A percentile compares a stretch with the other conserved stretches of the same genome.
Conservation (phyloP, 2,888 invertebrate genomes). For the Chrysina gloriosa region DNA sequence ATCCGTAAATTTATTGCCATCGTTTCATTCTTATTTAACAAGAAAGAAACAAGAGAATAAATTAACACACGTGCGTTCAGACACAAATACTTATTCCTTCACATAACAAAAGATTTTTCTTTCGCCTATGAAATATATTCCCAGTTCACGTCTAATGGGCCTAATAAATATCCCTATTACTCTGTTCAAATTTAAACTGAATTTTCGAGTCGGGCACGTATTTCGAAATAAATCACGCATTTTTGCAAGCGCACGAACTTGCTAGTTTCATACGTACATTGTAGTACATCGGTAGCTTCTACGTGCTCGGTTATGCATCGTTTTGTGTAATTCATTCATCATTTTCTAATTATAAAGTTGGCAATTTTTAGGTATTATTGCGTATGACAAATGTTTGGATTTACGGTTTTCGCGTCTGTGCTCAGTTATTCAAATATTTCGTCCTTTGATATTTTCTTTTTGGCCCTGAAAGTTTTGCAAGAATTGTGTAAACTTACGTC, state of each 20-base stretch:
- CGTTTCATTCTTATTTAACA: not conserved
- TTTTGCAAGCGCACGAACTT: too few relatives aligned
- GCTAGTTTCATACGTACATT: not conserved
- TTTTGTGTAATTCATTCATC: slow-evolving; percentile 1
- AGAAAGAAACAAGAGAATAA: slow-evolving; percentile 17
- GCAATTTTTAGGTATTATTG: not conserved
- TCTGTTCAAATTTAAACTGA: not conserved
- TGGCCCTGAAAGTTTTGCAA: too few relatives aligned
- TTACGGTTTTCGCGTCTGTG: too few relatives aligned
- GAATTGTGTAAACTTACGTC: too few relatives aligned
- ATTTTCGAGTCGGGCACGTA: not conserved
- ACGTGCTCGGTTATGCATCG: not conserved
- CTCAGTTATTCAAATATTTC: too few relatives aligned
- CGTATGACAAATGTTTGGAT: too few relatives aligned
- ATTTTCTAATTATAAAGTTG: not conserved
- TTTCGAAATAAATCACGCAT: not conserved
- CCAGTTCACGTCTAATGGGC: not conserved
- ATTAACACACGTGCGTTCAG: not conserved
- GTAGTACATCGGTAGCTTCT: not conserved
- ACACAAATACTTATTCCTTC: not conserved
- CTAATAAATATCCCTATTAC: not conserved
- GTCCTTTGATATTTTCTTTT: too few relatives aligned
- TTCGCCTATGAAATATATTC: not conserved
- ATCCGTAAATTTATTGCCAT: not conserved
- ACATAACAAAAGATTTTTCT: not conserved